Evolutionary conservation across 2,797 vertebrate species (phyloP), one percentile per base, ranked within the genome.

Genomic region (Eospalax fontanierii): DNA sequence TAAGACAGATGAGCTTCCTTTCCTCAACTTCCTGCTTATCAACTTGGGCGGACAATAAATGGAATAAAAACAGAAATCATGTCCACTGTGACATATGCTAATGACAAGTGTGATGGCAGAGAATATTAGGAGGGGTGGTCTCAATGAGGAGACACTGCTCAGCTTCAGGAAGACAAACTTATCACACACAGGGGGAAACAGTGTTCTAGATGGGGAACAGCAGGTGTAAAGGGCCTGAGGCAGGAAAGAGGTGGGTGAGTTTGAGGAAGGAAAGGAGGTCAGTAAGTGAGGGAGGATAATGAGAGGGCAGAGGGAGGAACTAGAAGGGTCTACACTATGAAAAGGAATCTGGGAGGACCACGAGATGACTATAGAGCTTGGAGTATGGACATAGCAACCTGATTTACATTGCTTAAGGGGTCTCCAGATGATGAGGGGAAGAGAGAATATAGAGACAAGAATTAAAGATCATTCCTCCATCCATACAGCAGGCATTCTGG

Each of bases 151-250:
- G 63, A 30, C 26, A n/a, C 21, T 54, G 35, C n/a, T 70, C 74
- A 40, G 70, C 35, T n/a, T 16, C 26, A n/a, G 0, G n/a, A 82
- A 28, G 89, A 73, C 50, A 38, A 76, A 28, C 0, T 54, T 43
- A 11, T 15, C 46, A 22, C 10, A 59, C 4, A 85, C 5, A 46
- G 75, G 33, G n/a, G 79, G 22, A 80, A 61, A 40, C 6, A 4
- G 1, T 3, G 46, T 59, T 59, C 28, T 68, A 79, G 35, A 19
- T 4, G 11, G 65, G 57, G 21, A 81, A 66, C 1, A 65, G 50
- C n/a, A 40, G 22, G 22, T 66, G 68, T n/a, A 43, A 95, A 96
- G 82, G 65, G n/a, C 70, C 82, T 57, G 82, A 61, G 70, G 76
- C 71, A 86, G 88, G 28, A 24, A 85, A 54, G 89, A 87, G 59